Conservation (phyloP, 2,888 invertebrate genomes). For the Suillia variegata region DNA sequence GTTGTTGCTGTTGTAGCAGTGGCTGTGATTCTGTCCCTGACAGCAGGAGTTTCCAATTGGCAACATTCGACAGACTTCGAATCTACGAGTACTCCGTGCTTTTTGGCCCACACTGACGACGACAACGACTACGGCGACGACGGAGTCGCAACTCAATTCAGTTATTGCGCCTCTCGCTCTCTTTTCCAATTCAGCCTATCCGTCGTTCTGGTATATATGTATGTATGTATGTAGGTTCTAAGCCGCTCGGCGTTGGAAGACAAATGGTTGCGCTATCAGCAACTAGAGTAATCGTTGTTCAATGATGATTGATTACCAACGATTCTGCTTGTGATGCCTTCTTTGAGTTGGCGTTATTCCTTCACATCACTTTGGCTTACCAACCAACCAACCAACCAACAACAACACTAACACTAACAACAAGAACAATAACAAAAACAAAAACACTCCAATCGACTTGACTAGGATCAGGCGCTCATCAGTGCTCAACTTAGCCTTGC, state of each 20-base stretch:
- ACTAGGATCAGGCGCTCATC: neutral
- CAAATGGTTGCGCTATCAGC: slow-evolving; percentile 41
- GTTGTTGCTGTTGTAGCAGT: no score
- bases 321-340: slow-evolving; percentile 27
- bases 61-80: slow-evolving; percentile 5
- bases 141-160: neutral
- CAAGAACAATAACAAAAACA: neutral
- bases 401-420: no score
- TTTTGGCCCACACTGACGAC: neutral
- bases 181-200: neutral
- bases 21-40: neutral
- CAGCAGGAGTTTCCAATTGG: slow-evolving; percentile 2
- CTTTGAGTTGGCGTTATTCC: neutral
- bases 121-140: neutral
- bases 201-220: neutral
- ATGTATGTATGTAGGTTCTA: slow-evolving; percentile 1
- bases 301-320: slow-evolving; percentile 49
- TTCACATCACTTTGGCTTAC: neutral
- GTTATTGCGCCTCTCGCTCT: neutral
- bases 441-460: neutral
- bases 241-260: slow-evolving; percentile 31
- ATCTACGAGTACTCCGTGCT: no score
- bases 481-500: neutral
- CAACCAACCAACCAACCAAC: no score
- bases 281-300: slow-evolving; percentile 49